Percentiles rank a stretch among this genome's conserved stretches.
Evolutionary conservation across 23 tunicate species (phyloP).

Genomic region (Ascidia mentula): DNA sequence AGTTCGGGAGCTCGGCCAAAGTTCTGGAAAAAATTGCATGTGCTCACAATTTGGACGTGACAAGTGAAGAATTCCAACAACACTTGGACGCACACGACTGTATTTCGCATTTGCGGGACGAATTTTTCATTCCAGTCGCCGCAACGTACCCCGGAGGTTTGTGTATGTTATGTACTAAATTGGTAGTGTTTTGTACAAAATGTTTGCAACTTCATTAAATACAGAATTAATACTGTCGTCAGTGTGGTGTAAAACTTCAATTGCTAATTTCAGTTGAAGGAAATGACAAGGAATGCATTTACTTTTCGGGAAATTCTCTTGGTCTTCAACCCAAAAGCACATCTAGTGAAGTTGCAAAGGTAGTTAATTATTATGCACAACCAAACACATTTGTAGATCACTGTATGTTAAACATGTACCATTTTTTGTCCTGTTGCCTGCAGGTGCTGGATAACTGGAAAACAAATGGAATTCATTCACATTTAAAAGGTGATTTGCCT

Average conservation of each 20-base stretch:
- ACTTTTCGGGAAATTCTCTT: constrained; percentile 62
- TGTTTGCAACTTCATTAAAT: too few species aligned
- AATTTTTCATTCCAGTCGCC: not conserved
- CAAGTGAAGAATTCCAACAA: not conserved
- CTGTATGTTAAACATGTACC: not conserved
- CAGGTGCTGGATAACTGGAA: constrained; percentile 56
- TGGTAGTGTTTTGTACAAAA: not conserved
- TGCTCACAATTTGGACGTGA: not conserved
- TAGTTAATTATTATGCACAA: not conserved
- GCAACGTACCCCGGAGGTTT: not conserved
- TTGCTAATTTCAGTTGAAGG: not conserved
- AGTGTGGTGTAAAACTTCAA: too few species aligned
- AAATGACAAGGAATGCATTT: constrained; percentile 21
- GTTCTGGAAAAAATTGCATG: not conserved
- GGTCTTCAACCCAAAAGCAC: constrained; percentile 52
- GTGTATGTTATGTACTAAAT: not conserved
- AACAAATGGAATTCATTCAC: constrained; percentile 21
- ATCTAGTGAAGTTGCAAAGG: constrained; percentile 9
- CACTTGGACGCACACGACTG: not conserved
- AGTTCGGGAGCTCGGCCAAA: not conserved
- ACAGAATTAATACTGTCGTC: too few species aligned
- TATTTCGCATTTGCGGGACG: not conserved
- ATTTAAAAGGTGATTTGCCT: constrained; percentile 33
- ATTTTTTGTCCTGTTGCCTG: not conserved
- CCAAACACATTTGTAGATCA: not conserved